Evolutionary conservation across 2,113 vertebrate genomes (phyloP).

Genomic region (Erinaceus europaeus): DNA sequence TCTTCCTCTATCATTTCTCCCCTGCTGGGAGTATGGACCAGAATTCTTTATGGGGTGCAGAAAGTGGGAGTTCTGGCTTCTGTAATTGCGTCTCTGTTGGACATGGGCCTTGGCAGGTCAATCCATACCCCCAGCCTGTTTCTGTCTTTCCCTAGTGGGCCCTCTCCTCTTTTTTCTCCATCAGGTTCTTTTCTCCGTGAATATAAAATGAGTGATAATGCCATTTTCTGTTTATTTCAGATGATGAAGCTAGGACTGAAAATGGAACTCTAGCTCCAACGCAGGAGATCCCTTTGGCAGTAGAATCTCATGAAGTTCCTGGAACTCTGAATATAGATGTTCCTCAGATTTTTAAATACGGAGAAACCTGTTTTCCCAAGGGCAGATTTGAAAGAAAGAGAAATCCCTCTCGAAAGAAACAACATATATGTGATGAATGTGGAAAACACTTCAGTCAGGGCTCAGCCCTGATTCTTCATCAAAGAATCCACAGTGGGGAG

Average conservation of each 20-base stretch:
- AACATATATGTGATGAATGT: constrained; percentile 77
- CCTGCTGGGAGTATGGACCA: too few relatives aligned
- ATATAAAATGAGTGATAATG: constrained; percentile 28
- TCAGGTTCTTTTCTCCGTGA: background rate
- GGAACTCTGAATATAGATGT: constrained; percentile 66
- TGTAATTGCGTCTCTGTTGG: too few relatives aligned
- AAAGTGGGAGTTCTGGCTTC: too few relatives aligned
- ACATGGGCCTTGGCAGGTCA: too few relatives aligned
- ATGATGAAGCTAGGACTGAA: constrained; percentile 69
- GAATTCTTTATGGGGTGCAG: too few relatives aligned
- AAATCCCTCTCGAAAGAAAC: constrained; percentile 74
- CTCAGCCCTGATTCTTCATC: constrained; percentile 76
- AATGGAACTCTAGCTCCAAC: constrained; percentile 67
- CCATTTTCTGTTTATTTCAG: constrained; percentile 70
- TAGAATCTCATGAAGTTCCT: constrained; percentile 62
- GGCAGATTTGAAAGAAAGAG: constrained; percentile 77
- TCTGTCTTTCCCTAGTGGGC: too few relatives aligned
- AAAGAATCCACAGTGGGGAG: constrained; percentile 72
- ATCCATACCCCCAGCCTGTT: too few relatives aligned
- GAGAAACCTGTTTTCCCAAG: constrained; percentile 74
- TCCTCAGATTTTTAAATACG: constrained; percentile 74
- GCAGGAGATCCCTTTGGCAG: constrained; percentile 61
- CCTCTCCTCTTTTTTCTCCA: too few relatives aligned
- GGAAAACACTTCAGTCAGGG: constrained; percentile 79
- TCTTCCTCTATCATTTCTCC: too few relatives aligned